Conservation (phyloP, 2,888 invertebrate species). For the Lithodes maja region DNA sequence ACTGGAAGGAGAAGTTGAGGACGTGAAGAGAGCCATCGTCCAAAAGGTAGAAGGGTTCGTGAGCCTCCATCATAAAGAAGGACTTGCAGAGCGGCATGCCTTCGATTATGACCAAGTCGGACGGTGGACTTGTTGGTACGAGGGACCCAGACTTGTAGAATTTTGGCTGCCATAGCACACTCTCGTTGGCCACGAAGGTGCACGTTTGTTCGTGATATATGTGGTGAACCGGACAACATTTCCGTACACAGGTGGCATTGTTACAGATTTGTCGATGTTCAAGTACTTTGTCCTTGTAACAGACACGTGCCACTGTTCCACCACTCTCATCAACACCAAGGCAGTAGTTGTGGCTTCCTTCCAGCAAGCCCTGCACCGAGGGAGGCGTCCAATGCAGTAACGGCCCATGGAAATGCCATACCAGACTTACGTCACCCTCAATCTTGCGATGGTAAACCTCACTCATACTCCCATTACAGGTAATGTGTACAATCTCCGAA, state of each 20-base stretch:
- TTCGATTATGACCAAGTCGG: conserved; percentile 35
- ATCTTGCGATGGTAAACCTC: not conserved
- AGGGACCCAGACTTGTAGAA: conserved; percentile 31
- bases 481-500: not conserved
- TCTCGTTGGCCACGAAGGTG: not conserved
- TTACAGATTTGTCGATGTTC: conserved; percentile 49
- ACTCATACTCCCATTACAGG: conserved; percentile 32
- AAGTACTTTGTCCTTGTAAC: conserved; percentile 35
- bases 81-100: conserved; percentile 51
- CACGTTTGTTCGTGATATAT: not conserved
- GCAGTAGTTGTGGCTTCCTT: conserved; percentile 39
- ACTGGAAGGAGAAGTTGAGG: conserved; percentile 73
- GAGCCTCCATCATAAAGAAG: conserved; percentile 78
- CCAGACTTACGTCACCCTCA: not conserved
- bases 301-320: conserved; percentile 32
- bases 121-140: conserved; percentile 6
- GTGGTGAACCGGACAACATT: conserved; percentile 58
- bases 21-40: conserved; percentile 79
- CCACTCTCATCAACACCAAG: conserved; percentile 24
- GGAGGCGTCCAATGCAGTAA: conserved; percentile 23
- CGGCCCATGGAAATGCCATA: conserved; percentile 18
- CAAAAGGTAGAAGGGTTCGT: conserved; percentile 79
- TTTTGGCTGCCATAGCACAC: conserved; percentile 49
- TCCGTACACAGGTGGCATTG: conserved; percentile 62
- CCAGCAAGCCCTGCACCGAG: not conserved